Base-by-base conservation (phyloP, 1,140 invertebrate genomes). In the Bombus ignitus region DNA sequence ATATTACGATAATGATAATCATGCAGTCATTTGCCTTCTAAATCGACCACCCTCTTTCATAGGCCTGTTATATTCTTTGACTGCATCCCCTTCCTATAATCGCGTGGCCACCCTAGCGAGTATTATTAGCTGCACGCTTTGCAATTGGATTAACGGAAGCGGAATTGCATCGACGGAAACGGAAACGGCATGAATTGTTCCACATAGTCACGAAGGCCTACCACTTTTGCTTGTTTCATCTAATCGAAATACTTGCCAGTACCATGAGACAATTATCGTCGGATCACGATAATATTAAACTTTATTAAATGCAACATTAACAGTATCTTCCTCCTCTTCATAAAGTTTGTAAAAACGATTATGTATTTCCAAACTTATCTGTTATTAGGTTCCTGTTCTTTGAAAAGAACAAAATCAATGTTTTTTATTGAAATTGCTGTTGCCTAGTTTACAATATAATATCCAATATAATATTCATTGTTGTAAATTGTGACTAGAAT, bases 91-190 rank as follows among this genome's bases (percentile, higher is more conserved):
- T 65, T 47, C 66, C 73, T 47, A 9, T 87, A 86, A 88, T 90
- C 83, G 76, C 86, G 80, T 88, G 89, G 71, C 68, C 71, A 22
- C 57, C 71, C 37, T 68, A 83, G 9, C 87, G 65, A 82, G 88
- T 87, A 88, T 90, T 90, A 90, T 90, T 90, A 90, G 65, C 88
- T 90, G 89, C 89, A 90, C 89, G 89, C 89, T 88, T 86, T 79
- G 80, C 59, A 86, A 79, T 62, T 66, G 87, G 66, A 91, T 90
- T 90, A 90, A 84, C 87, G 89, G 74, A 90, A 90, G 68, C 81
- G 76, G 72, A 90, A 90, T 86, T 88, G 81, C 85, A 82, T 90
- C 86, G 83, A 88, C 74, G 86, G 79, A 90, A 89, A 88, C 83
- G 89, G 79, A 85, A 88, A 90, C 86, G 53, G 62, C 68, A 71